phyloP scores from a whole-genome alignment of 2,888 invertebrate genomes.

The Stenodera caucasica region DNA sequence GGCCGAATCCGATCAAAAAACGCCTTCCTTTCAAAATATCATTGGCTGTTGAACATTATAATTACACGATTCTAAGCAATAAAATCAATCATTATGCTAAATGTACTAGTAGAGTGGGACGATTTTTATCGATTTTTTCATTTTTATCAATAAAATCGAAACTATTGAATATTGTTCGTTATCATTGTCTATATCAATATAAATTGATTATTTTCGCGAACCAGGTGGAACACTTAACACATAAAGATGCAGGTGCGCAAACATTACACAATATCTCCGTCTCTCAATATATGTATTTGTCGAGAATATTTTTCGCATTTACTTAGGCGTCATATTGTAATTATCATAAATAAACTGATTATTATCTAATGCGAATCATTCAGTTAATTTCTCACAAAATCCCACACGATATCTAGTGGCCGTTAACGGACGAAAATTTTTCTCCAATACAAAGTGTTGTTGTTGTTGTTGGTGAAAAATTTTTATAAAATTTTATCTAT shows the following conservation, averaged over 20 bases:
- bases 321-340: constrained; percentile 11
- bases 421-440: constrained; percentile 7
- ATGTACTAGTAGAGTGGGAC: neutral
- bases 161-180: neutral
- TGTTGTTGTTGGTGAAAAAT: neutral
- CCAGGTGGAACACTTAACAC: constrained; percentile 10
- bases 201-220: constrained; percentile 5
- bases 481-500: constrained; percentile 6
- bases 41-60: constrained; percentile 15
- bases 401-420: constrained; percentile 7
- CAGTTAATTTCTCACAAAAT: constrained; percentile 14
- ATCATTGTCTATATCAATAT: neutral
- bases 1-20: neutral
- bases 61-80: neutral
- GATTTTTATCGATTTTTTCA: neutral
- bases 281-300: constrained; percentile 8
- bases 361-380: constrained; percentile 19
- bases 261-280: constrained; percentile 9
- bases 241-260: constrained; percentile 14
- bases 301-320: constrained; percentile 12
- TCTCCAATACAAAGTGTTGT: constrained; percentile 1
- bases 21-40: neutral
- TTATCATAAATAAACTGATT: constrained; percentile 20
- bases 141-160: neutral
- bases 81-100: neutral